Conservation (phyloP, 2,113 vertebrate genomes). For the Equus quagga region DNA sequence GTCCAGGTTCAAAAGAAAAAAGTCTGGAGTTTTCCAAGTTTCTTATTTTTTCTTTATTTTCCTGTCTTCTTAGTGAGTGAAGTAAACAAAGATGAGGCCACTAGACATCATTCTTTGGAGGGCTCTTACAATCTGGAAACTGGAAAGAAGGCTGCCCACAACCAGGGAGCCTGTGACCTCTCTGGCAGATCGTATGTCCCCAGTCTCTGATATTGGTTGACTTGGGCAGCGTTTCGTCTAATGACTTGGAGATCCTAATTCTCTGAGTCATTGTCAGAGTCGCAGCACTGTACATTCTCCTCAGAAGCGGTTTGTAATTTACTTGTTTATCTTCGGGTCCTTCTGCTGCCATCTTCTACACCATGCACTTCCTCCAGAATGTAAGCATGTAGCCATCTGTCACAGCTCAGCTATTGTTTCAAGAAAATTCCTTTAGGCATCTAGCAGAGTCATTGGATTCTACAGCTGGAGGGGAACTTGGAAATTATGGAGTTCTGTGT, state of each 20-base stretch:
- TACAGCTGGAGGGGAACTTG: conserved; percentile 15
- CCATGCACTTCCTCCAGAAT: conserved; percentile 39
- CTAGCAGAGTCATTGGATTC: conserved; percentile 51
- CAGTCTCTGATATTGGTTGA: background rate
- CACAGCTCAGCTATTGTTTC: conserved; percentile 61
- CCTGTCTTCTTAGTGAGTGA: conserved; percentile 30
- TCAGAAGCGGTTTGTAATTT: background rate
- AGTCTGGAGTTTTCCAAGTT: background rate
- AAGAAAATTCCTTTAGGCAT: conserved; percentile 58
- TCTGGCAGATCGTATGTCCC: background rate
- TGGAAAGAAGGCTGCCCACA: background rate
- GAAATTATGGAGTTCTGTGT: conserved; percentile 53
- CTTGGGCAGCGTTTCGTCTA: background rate
- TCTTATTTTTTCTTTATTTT: background rate
- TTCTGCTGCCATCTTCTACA: conserved; percentile 46
- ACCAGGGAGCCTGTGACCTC: background rate
- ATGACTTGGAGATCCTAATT: background rate
- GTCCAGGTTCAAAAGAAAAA: conserved; percentile 11
- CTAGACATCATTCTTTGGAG: background rate
- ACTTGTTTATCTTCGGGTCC: conserved; percentile 51
- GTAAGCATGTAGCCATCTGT: conserved; percentile 23
- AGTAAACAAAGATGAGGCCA: conserved; percentile 22
- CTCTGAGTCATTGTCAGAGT: background rate
- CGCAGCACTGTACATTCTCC: background rate
- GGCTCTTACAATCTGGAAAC: background rate